phyloP scores from a whole-genome alignment of 2,797 vertebrate species.

The Champsocephalus esox region DNA sequence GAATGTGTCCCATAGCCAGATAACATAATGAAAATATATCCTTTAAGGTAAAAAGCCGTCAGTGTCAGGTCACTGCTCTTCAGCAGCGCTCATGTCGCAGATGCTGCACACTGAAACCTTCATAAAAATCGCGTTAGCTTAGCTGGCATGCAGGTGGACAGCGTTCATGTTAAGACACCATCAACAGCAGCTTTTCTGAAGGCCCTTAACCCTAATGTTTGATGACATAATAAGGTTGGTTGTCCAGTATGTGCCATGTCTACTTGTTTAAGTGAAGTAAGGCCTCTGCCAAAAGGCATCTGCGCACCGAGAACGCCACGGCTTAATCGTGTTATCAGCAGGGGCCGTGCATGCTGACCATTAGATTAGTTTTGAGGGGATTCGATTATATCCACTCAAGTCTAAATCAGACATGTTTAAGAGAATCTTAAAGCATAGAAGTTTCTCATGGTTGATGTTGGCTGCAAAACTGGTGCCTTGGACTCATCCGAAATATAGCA shows the following conservation, averaged over 20 bases:
- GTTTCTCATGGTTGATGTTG: constrained; percentile 27
- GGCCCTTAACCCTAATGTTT: constrained; percentile 73
- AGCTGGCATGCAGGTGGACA: constrained; percentile 68
- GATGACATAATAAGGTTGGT: constrained; percentile 78
- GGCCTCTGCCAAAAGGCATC: constrained; percentile 64
- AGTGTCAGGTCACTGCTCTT: constrained; percentile 42
- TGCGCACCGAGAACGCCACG: constrained; percentile 46
- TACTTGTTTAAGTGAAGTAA: constrained; percentile 59
- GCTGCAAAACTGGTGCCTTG: constrained; percentile 12
- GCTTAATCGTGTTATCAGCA: constrained; percentile 68
- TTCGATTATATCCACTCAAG: constrained; percentile 68
- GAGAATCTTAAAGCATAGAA: constrained; percentile 28
- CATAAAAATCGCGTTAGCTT: constrained; percentile 25
- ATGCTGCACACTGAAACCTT: constrained; percentile 34
- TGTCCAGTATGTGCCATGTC: constrained; percentile 62
- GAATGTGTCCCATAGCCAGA: not conserved
- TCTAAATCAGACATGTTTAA: constrained; percentile 62
- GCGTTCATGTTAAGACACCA: constrained; percentile 47
- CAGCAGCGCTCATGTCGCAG: constrained; percentile 12
- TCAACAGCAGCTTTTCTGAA: constrained; percentile 54
- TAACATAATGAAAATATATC: constrained; percentile 24
- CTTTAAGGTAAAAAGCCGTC: constrained; percentile 9
- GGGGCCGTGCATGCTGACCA: constrained; percentile 55
- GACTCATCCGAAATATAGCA: constrained; percentile 10
- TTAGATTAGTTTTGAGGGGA: constrained; percentile 67